phyloP scores from a whole-genome alignment of 2,888 invertebrate species.

The Hirtodrosophila confusa region DNA sequence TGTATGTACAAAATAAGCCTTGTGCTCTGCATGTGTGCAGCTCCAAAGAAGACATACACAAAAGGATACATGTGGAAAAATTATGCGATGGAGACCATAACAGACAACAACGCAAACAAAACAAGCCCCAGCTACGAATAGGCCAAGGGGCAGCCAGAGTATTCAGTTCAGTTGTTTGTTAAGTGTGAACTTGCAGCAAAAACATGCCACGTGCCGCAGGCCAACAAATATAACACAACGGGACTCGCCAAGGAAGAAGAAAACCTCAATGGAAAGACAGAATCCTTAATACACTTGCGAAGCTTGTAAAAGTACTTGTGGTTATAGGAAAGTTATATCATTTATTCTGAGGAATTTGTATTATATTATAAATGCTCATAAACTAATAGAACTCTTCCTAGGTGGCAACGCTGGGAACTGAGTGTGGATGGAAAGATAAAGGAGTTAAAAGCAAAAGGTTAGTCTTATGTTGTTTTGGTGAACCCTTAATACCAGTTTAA shows the following conservation, averaged over 20 bases:
- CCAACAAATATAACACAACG: slow-evolving; percentile 23
- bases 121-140: slow-evolving; percentile 32
- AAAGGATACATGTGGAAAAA: slow-evolving; percentile 76
- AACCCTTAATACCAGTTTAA: too few relatives aligned
- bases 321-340: not conserved
- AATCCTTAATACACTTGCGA: slow-evolving; percentile 31
- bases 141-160: slow-evolving; percentile 46
- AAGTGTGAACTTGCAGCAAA: slow-evolving; percentile 56
- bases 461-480: too few relatives aligned
- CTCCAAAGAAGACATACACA: slow-evolving; percentile 38
- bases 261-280: not conserved
- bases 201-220: slow-evolving; percentile 62
- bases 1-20: slow-evolving; percentile 18
- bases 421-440: too few relatives aligned
- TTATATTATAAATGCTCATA: too few relatives aligned
- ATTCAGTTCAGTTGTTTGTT: slow-evolving; percentile 59
- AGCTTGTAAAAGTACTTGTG: not conserved
- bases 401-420: too few relatives aligned
- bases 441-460: too few relatives aligned
- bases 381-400: too few relatives aligned
- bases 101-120: slow-evolving; percentile 40
- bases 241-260: slow-evolving; percentile 1
- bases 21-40: slow-evolving; percentile 52
- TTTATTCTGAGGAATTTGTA: too few relatives aligned
- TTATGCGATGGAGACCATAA: slow-evolving; percentile 66